Evolutionary conservation across 2,113 vertebrate genomes (phyloP).

Genomic region (Aix galericulata): DNA sequence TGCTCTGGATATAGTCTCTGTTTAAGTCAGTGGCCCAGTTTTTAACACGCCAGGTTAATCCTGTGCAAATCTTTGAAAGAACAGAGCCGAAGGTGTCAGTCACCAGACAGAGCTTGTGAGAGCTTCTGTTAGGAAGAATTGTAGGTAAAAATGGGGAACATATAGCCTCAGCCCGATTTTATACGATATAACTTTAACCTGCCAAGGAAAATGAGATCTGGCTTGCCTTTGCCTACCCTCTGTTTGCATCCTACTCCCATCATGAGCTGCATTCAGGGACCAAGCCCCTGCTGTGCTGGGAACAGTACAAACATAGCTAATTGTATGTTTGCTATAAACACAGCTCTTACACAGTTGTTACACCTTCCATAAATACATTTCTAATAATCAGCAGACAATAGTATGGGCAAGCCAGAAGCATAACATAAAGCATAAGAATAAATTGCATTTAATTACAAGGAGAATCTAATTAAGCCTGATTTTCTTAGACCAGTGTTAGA

Average conservation of each 20-base stretch:
- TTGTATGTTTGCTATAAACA: slow-evolving; percentile 45
- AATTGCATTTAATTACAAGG: slow-evolving; percentile 70
- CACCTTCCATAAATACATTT: slow-evolving; percentile 56
- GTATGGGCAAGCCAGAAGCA: slow-evolving; percentile 43
- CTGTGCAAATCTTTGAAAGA: neutral
- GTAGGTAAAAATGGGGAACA: neutral
- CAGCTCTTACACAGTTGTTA: slow-evolving; percentile 36
- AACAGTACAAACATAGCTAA: slow-evolving; percentile 14
- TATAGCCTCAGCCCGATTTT: neutral
- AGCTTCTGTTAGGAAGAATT: neutral
- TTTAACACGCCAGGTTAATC: rapidly evolving
- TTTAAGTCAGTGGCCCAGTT: neutral
- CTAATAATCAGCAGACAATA: slow-evolving; percentile 57
- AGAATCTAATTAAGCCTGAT: slow-evolving; percentile 62
- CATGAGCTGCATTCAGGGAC: neutral
- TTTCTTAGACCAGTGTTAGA: slow-evolving; percentile 49
- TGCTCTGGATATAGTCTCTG: neutral
- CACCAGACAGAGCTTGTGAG: neutral
- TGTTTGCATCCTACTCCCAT: neutral
- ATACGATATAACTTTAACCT: neutral
- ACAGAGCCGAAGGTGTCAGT: neutral
- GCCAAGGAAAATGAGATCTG: slow-evolving; percentile 6
- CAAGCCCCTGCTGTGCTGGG: slow-evolving; percentile 48
- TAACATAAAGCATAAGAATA: slow-evolving; percentile 55
- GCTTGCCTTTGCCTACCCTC: neutral